Evolutionary conservation across 2,888 invertebrate species (phyloP).

Genomic region (Acronicta alni): DNA sequence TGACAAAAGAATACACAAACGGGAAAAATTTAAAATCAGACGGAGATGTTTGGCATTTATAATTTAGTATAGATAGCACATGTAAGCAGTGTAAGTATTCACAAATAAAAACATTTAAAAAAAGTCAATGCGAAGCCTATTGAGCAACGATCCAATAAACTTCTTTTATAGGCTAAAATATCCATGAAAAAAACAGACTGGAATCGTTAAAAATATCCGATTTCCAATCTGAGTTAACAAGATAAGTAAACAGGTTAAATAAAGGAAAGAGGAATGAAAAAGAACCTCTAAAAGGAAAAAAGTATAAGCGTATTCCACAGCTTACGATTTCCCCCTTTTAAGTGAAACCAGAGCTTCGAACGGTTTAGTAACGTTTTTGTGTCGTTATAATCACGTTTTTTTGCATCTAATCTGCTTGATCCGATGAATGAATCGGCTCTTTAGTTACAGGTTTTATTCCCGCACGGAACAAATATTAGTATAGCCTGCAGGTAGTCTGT

Average conservation of each 20-base stretch:
- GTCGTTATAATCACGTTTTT: constrained; percentile 12
- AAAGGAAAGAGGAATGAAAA: constrained; percentile 8
- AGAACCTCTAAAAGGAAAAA: constrained; percentile 11
- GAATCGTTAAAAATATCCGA: constrained; percentile 21
- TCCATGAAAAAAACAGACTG: constrained; percentile 3
- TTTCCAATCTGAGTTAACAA: constrained; percentile 32
- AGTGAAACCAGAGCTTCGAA: constrained; percentile 12
- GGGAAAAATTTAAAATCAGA: no score
- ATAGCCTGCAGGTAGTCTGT: no score
- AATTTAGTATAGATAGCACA: no score
- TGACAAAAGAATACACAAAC: no score
- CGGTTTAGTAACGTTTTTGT: constrained; percentile 12
- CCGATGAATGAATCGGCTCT: no score
- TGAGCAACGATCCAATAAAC: constrained; percentile 4
- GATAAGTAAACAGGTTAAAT: constrained; percentile 29
- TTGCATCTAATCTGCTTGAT: not conserved
- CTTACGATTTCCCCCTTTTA: constrained; percentile 15
- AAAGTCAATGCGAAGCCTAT: no score
- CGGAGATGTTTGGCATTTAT: no score
- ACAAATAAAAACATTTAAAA: no score
- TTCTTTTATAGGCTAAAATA: not conserved
- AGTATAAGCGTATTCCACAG: constrained; percentile 6
- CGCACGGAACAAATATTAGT: no score
- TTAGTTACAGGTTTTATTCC: no score
- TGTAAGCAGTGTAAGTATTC: no score